Evolutionary conservation across 37 sponge, comb jelly and placozoan genomes (phyloP).

Genomic region (Spongia lamella): DNA sequence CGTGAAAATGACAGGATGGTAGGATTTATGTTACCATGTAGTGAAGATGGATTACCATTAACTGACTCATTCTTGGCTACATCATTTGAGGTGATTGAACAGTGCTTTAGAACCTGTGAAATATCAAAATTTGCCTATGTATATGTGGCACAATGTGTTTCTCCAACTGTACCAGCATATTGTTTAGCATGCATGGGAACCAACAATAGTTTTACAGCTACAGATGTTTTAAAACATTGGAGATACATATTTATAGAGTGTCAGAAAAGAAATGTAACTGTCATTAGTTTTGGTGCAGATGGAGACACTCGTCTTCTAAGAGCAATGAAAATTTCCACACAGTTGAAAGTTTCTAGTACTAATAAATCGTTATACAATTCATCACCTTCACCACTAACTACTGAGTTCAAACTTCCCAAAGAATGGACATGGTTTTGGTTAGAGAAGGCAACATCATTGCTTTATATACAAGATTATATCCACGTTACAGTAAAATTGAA

Average conservation of each 20-base stretch:
- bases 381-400: too few relatives aligned
- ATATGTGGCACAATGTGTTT: constrained; percentile 22
- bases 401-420: too few relatives aligned
- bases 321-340: constrained; percentile 19
- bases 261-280: neutral
- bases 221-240: constrained; percentile 20
- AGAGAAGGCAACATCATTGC: constrained; percentile 6
- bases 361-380: too few relatives aligned
- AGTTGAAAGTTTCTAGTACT: neutral
- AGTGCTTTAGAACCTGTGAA: neutral
- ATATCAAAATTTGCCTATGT: constrained; percentile 27
- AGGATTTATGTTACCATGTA: constrained; percentile 37
- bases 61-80: neutral
- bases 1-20: constrained; percentile 17
- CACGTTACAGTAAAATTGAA: constrained; percentile 40
- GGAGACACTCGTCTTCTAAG: constrained; percentile 16
- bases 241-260: constrained; percentile 8
- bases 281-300: constrained; percentile 29
- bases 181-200: constrained; percentile 29
- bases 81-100: constrained; percentile 16
- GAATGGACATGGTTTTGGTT: constrained; percentile 32
- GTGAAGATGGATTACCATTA: constrained; percentile 16
- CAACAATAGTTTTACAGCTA: constrained; percentile 19
- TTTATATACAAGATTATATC: constrained; percentile 34
- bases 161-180: constrained; percentile 17